Base-by-base conservation (phyloP, 37 sponge, comb jelly and placozoan genomes). In the Beroe ovata region DNA sequence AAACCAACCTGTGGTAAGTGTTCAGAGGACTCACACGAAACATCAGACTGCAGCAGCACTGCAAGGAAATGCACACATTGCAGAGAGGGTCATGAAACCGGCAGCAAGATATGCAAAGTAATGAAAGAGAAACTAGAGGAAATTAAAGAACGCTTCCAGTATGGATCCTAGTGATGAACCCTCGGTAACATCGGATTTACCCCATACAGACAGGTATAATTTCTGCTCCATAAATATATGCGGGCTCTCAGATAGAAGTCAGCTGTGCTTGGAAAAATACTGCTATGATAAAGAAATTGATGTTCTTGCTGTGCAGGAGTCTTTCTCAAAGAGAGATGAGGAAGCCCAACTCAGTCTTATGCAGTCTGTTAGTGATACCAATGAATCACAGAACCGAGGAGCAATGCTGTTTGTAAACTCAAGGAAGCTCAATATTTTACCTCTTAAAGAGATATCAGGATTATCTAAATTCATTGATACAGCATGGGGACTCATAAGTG, bases 381-480 rank as follows among this genome's bases (percentile, higher is more conserved):
- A 62, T 25, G 29, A 62, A 25, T 6, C 8, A 6, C 6, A 6
- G 19, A 62, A 62, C 63, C 23, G 29, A 62, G 63, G 63, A 47
- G 54, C 54, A 6, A 47, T 47, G 54, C 6, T 47, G 11, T 47
- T 47, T 47, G 11, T 47, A 16, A 47, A 47, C 11, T 16, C 6
- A 16, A 47, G 11, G 54, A 47, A 47, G 11, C 54, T 47, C 54
- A 47, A 47, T 47, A 6, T 62, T 3, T 4, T 25, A 62, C 63
- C 23, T n/a, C 4, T 62, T 20, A 16, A 14, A 62, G 63, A 62
- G 29, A 20, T 62, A 28, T 62, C 63, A n/a, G 4, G 6, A 23
- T n/a, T 62, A 23, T 62, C 63, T 6, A 62, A 25, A 62, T n/a
- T 8, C 63, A 62, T 62, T 62, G 63, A 62, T 62, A 62, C 63